Conservation (phyloP, 92 coral and sea anemone genomes). For the Siderastrea radians region DNA sequence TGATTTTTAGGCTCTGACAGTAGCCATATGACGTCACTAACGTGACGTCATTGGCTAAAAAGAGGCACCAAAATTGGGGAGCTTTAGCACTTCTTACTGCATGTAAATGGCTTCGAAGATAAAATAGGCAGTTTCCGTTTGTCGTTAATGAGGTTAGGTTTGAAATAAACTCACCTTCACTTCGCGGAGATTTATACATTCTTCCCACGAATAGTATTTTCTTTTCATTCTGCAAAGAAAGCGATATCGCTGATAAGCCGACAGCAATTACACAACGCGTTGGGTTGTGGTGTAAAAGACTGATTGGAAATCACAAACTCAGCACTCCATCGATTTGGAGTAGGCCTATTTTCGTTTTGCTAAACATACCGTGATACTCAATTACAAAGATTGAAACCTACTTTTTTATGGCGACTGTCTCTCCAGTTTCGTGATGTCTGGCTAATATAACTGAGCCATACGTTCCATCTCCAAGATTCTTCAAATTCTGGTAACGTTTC, state of each 20-base stretch:
- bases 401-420: slow-evolving; percentile 97
- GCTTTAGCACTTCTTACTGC: background rate
- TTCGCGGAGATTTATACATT: slow-evolving; percentile 95
- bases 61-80: no score
- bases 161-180: slow-evolving; percentile 79
- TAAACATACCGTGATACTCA: no score
- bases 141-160: background rate
- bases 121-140: background rate
- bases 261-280: no score
- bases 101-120: background rate
- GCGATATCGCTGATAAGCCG: background rate
- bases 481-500: slow-evolving; percentile 93
- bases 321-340: background rate
- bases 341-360: no score
- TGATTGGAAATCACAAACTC: background rate
- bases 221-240: slow-evolving; percentile 88
- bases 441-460: slow-evolving; percentile 96
- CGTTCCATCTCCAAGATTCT: slow-evolving; percentile 93
- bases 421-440: slow-evolving; percentile 94
- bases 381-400: slow-evolving; percentile 39
- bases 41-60: no score
- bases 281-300: background rate
- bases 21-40: no score
- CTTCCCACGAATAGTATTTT: slow-evolving; percentile 97
- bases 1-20: no score